These are phyloP conservation scores for Mobula birostris DNA, from an alignment of 2,113 vertebrate genomes.

Conservation along the genomic window DNA sequence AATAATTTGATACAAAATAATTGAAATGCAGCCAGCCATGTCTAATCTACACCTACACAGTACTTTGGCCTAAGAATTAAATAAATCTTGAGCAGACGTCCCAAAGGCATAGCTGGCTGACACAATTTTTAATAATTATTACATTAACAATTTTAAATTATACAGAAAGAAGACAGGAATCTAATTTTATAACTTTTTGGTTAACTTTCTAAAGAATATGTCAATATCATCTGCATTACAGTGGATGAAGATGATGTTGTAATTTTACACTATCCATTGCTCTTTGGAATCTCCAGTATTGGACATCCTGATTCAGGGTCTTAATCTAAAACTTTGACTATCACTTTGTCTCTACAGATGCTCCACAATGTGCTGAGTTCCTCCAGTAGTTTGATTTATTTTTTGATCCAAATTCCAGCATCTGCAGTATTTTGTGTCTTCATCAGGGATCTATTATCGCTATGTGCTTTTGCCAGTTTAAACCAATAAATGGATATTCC, in stretches of 20 bases:
- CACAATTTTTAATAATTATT: background rate
- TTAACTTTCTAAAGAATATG: background rate
- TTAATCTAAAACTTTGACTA: too few relatives aligned
- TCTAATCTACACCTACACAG: background rate
- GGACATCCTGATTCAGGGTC: too few relatives aligned
- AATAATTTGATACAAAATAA: background rate
- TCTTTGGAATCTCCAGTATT: background rate
- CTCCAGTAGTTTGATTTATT: too few relatives aligned
- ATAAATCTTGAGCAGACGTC: background rate
- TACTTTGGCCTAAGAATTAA: background rate
- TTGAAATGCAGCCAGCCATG: background rate
- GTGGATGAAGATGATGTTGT: background rate
- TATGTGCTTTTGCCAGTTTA: background rate
- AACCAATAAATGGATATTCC: background rate
- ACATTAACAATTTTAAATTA: background rate
- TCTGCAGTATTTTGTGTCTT: too few relatives aligned
- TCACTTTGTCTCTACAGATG: too few relatives aligned
- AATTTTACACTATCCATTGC: background rate
- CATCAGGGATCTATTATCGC: background rate
- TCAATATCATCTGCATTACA: background rate
- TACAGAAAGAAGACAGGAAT: background rate
- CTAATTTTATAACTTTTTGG: background rate
- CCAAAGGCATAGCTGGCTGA: background rate
- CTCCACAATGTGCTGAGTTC: too few relatives aligned
- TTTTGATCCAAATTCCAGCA: too few relatives aligned